Evolutionary conservation across 2,888 invertebrate species (phyloP).

Genomic region (Acanthopleura granulata): DNA sequence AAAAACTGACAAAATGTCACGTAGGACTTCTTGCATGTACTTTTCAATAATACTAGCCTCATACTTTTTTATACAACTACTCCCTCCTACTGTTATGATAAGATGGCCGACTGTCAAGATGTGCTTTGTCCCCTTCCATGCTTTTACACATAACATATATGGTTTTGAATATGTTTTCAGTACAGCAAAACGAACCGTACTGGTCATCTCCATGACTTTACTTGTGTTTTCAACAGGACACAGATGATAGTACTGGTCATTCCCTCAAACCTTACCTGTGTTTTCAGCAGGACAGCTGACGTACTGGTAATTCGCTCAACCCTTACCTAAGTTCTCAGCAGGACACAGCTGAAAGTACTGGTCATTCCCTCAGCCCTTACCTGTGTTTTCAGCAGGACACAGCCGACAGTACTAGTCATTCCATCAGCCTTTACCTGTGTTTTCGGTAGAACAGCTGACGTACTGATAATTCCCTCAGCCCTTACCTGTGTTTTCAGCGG

Average conservation of each 20-base stretch:
- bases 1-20: too few species aligned
- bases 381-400: constrained; percentile 78
- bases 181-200: constrained; percentile 60
- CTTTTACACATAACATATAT: too few species aligned
- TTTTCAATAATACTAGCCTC: too few species aligned
- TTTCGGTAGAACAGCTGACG: constrained; percentile 44
- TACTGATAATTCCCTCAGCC: neutral
- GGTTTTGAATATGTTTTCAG: constrained; percentile 47
- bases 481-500: constrained; percentile 50
- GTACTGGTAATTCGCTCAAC: neutral
- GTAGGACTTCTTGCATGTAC: too few species aligned
- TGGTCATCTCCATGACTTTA: constrained; percentile 79
- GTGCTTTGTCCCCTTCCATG: too few species aligned
- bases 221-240: constrained; percentile 79
- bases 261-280: constrained; percentile 87
- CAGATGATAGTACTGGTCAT: constrained; percentile 46
- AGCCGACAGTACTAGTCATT: constrained; percentile 66
- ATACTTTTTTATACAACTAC: too few species aligned
- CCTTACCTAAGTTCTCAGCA: constrained; percentile 45
- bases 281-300: constrained; percentile 64
- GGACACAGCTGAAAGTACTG: constrained; percentile 61
- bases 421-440: constrained; percentile 88
- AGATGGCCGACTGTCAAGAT: too few species aligned
- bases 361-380: constrained; percentile 82
- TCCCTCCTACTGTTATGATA: too few species aligned